Evolutionary conservation across 1,140 invertebrate genomes (phyloP).

Genomic region (Nasonia vitripennis): DNA sequence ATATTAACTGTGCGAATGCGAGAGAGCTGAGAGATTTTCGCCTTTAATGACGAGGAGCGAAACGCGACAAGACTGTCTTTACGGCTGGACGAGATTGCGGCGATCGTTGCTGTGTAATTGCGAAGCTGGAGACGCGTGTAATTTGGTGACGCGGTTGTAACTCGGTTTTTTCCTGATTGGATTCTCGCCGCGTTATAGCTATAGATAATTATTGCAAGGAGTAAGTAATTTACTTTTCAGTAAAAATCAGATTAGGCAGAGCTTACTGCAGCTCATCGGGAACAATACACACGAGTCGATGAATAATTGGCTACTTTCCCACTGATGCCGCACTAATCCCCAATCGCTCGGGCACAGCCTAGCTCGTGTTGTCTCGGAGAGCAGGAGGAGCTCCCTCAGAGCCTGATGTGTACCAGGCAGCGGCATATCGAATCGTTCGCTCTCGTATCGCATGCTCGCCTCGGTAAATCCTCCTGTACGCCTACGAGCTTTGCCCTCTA

Average conservation of each 20-base stretch:
- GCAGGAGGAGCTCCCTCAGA: background rate
- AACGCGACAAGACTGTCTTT: background rate
- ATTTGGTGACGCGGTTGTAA: background rate
- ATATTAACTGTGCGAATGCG: slow-evolving; percentile 37
- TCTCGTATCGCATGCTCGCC: background rate
- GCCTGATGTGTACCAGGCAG: background rate
- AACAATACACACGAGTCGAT: background rate
- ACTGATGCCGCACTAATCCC: background rate
- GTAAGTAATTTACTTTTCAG: background rate
- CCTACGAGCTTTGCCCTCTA: too few species aligned
- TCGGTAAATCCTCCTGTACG: background rate
- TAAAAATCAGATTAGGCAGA: background rate
- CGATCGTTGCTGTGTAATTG: background rate
- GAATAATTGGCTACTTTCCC: background rate
- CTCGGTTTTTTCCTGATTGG: background rate
- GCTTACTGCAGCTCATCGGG: background rate
- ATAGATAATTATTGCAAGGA: background rate
- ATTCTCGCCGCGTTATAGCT: too few species aligned
- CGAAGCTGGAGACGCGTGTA: background rate
- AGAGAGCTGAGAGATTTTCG: slow-evolving; percentile 2
- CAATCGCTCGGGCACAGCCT: background rate
- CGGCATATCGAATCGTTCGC: background rate
- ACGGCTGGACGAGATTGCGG: background rate
- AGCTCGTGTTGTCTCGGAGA: too few species aligned
- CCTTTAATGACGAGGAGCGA: slow-evolving; percentile 17